These are phyloP conservation scores for Gambusia yucatana DNA, from an alignment of 2,797 vertebrate species.

Conservation along the genomic window DNA sequence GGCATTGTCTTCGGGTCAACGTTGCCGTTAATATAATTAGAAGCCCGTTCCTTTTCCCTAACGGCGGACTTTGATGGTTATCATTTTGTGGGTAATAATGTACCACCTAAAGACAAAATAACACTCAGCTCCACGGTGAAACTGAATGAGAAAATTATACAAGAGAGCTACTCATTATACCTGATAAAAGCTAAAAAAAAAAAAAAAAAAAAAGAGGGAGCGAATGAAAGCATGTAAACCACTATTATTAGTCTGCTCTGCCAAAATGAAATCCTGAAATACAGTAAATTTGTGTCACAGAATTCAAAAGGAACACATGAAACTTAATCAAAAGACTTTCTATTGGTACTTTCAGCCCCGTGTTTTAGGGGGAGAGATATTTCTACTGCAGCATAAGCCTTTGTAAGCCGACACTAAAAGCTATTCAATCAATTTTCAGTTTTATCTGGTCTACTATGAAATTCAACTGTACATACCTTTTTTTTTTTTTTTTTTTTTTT, in stretches of 20 bases:
- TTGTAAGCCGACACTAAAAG: slow-evolving; percentile 1
- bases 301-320: slow-evolving; percentile 26
- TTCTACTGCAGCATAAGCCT: background rate
- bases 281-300: slow-evolving; percentile 26
- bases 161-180: slow-evolving; percentile 64
- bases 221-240: slow-evolving; percentile 36
- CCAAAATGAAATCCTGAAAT: slow-evolving; percentile 44
- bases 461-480: background rate
- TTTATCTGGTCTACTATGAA: background rate
- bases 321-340: slow-evolving; percentile 16
- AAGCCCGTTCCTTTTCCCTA: slow-evolving; percentile 63
- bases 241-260: slow-evolving; percentile 51
- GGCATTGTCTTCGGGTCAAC: slow-evolving; percentile 68
- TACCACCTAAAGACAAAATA: slow-evolving; percentile 78
- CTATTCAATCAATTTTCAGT: slow-evolving; percentile 8
- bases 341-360: slow-evolving; percentile 17
- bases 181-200: slow-evolving; percentile 38
- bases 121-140: slow-evolving; percentile 60
- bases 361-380: slow-evolving; percentile 4
- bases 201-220: background rate
- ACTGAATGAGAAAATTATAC: slow-evolving; percentile 73
- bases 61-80: slow-evolving; percentile 68
- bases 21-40: slow-evolving; percentile 74
- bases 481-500: background rate
- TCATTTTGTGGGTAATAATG: slow-evolving; percentile 76